phyloP scores from a whole-genome alignment of 2,888 invertebrate species.

The Xanthia icteritia region DNA sequence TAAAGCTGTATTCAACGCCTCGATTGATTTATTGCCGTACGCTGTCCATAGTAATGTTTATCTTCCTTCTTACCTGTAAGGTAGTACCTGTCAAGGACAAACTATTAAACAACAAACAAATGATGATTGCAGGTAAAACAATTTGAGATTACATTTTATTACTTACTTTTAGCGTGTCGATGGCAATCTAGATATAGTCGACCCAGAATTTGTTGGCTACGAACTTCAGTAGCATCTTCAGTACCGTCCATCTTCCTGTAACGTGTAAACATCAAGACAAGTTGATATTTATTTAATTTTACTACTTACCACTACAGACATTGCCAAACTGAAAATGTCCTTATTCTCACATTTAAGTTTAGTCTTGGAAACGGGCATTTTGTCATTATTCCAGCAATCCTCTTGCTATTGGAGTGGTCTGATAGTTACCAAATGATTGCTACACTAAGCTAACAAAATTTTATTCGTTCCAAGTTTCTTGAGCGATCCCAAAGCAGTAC shows the following conservation, averaged over 20 bases:
- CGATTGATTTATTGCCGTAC: slow-evolving; percentile 84
- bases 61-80: slow-evolving; percentile 69
- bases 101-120: slow-evolving; percentile 46
- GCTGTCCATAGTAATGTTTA: slow-evolving; percentile 84
- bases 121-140: slow-evolving; percentile 22
- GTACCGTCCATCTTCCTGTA: background rate
- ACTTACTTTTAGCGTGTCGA: background rate
- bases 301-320: background rate
- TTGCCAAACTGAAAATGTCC: too few species aligned
- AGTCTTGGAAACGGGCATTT: background rate
- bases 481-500: slow-evolving; percentile 8
- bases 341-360: background rate
- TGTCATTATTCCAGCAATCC: background rate
- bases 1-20: slow-evolving; percentile 80
- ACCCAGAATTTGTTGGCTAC: background rate
- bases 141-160: slow-evolving; percentile 39
- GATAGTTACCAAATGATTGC: background rate
- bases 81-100: slow-evolving; percentile 58
- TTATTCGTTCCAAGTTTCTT: background rate
- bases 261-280: too few species aligned
- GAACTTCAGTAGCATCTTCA: background rate
- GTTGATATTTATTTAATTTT: background rate
- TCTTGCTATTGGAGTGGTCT: background rate
- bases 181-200: background rate
- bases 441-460: background rate